Percentiles rank a stretch among this genome's conserved stretches.
These are phyloP conservation scores for Diplolepis rosae DNA, from an alignment of 2,888 invertebrate species.

Conservation along the genomic window DNA sequence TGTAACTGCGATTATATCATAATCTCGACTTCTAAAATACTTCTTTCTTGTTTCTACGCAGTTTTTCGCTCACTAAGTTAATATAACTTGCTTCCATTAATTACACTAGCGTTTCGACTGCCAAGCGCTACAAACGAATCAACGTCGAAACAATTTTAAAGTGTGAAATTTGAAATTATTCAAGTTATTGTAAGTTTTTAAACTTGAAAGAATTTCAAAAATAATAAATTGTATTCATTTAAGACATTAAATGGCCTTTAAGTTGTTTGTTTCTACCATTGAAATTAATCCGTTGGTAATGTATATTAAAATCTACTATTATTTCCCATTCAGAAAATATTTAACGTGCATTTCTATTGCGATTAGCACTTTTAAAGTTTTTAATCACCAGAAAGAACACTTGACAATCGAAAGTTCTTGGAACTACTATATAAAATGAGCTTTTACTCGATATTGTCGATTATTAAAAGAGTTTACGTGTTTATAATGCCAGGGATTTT, in stretches of 20 bases:
- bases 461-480: constrained; percentile 28
- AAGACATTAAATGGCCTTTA: no score
- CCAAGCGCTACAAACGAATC: constrained; percentile 37
- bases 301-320: not conserved
- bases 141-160: not conserved
- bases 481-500: not conserved
- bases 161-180: not conserved
- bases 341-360: not conserved
- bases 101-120: constrained; percentile 38
- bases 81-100: constrained; percentile 46
- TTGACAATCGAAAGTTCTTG: constrained; percentile 1
- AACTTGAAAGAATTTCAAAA: not conserved
- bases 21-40: constrained; percentile 29
- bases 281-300: not conserved
- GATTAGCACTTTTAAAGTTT: constrained; percentile 21
- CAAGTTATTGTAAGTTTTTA: not conserved
- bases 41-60: constrained; percentile 33
- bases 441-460: constrained; percentile 31
- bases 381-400: not conserved
- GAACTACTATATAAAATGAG: constrained; percentile 1
- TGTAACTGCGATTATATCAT: constrained; percentile 22
- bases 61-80: constrained; percentile 23
- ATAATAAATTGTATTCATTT: no score
- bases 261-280: not conserved
- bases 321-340: not conserved